Conservation (phyloP, 2,113 vertebrate species). For the Anolis carolinensis region DNA sequence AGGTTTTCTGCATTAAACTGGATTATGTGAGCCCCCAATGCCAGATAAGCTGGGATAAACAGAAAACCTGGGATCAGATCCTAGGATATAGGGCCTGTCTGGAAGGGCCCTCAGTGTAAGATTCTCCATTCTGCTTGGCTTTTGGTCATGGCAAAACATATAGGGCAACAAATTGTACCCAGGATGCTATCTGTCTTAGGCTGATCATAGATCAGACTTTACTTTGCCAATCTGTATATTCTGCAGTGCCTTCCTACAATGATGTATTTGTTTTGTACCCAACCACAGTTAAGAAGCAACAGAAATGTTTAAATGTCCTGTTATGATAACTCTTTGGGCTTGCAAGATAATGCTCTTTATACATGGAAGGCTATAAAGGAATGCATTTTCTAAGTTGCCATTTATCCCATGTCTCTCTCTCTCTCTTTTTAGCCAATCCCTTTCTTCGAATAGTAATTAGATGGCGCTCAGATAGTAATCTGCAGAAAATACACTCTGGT, state of each 20-base stretch:
- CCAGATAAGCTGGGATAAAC: too few species aligned
- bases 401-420: neutral
- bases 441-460: constrained; percentile 20
- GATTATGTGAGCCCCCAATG: too few species aligned
- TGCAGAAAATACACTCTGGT: constrained; percentile 2
- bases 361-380: constrained; percentile 15
- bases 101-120: neutral
- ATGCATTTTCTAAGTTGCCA: constrained; percentile 19
- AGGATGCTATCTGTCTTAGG: neutral
- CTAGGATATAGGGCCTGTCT: too few species aligned
- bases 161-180: too few species aligned
- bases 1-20: too few species aligned
- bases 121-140: neutral
- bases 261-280: constrained; percentile 10
- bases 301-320: constrained; percentile 20
- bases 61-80: too few species aligned
- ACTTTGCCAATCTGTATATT: too few species aligned
- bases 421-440: neutral
- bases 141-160: neutral
- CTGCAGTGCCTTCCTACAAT: neutral
- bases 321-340: neutral
- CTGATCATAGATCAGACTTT: neutral
- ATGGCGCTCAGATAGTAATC: neutral
- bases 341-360: constrained; percentile 14
- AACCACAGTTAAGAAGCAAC: constrained; percentile 24